These are phyloP conservation scores for Stomatorhinus walkeri DNA, from an alignment of 2,797 vertebrate species.

Conservation along the genomic window DNA sequence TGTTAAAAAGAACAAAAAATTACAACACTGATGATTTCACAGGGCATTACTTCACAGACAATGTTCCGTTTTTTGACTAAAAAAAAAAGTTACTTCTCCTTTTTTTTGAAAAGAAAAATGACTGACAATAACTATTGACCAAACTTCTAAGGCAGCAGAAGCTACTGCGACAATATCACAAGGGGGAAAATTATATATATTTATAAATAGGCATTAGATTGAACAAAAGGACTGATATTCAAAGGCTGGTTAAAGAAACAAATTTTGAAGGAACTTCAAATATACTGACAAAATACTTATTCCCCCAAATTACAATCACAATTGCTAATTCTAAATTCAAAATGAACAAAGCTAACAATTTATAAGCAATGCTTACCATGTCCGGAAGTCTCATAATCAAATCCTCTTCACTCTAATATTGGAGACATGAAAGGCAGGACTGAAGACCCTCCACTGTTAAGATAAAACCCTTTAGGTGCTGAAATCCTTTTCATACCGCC, in stretches of 20 bases:
- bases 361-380: constrained; percentile 46
- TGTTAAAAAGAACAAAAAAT: background rate
- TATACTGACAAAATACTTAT: background rate
- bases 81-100: background rate
- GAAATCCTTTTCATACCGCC: background rate
- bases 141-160: background rate
- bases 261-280: background rate
- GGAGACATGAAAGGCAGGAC: constrained; percentile 20
- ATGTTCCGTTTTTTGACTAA: background rate
- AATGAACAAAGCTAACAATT: background rate
- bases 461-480: background rate
- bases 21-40: background rate
- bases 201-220: background rate
- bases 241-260: background rate
- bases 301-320: background rate
- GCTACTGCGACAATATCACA: background rate
- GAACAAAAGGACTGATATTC: background rate
- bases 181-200: background rate
- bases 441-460: background rate
- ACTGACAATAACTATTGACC: background rate
- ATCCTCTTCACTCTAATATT: constrained; percentile 51
- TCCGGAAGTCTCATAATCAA: constrained; percentile 53
- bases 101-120: background rate
- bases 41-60: background rate
- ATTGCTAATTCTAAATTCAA: background rate